These are phyloP conservation scores for Zosterops pallidus DNA, from an alignment of 2,113 vertebrate genomes.

Conservation along the genomic window DNA sequence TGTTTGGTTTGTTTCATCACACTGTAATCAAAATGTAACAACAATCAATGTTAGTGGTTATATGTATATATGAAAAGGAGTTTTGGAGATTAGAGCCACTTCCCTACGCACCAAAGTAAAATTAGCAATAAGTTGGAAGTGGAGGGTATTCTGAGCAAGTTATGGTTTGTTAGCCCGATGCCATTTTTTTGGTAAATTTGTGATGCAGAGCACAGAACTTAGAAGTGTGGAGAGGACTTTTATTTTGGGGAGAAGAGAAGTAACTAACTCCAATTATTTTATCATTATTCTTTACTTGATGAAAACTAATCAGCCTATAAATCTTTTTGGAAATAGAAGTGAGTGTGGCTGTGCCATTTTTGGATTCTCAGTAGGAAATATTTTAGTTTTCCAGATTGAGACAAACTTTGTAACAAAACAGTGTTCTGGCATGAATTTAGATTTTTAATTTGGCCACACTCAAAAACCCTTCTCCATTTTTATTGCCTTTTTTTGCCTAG, in stretches of 20 bases:
- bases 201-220: not conserved
- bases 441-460: not conserved
- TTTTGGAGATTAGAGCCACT: not conserved
- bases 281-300: accelerated
- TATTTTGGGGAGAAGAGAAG: not conserved
- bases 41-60: not conserved
- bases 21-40: constrained; percentile 30
- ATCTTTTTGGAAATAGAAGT: not conserved
- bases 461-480: not conserved
- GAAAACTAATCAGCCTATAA: not conserved
- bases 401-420: not conserved
- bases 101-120: not conserved
- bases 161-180: not conserved
- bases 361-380: not conserved
- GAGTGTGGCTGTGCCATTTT: not conserved
- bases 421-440: not conserved
- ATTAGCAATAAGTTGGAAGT: not conserved
- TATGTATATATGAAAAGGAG: not conserved
- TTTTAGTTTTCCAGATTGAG: not conserved
- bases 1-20: not conserved
- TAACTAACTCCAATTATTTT: not conserved
- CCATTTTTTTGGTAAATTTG: not conserved
- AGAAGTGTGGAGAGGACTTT: not conserved
- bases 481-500: not conserved
- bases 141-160: not conserved